phyloP scores from a whole-genome alignment of 2,888 invertebrate species.

The Arge pagana region DNA sequence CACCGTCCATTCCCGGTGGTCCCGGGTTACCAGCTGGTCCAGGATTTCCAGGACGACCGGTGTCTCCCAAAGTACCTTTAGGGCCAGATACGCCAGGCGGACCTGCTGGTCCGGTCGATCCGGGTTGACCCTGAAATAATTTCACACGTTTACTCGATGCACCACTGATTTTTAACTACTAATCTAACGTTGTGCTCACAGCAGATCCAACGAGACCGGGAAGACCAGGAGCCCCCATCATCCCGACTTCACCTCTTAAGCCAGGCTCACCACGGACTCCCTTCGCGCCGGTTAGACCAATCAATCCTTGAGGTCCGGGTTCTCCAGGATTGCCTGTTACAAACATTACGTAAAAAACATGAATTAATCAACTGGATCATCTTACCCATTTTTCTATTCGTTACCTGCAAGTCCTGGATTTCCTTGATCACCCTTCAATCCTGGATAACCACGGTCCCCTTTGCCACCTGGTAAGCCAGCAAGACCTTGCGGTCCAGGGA shows the following conservation, averaged over 20 bases:
- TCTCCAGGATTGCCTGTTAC: slow-evolving; percentile 68
- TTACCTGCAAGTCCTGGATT: slow-evolving; percentile 65
- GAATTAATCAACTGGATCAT: background rate
- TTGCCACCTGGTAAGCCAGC: slow-evolving; percentile 74
- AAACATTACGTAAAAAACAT: too few relatives aligned
- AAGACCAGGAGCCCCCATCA: slow-evolving; percentile 77
- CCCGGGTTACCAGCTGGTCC: slow-evolving; percentile 76
- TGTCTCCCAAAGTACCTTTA: slow-evolving; percentile 74
- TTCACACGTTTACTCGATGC: background rate
- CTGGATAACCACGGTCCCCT: slow-evolving; percentile 73
- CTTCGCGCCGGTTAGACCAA: slow-evolving; percentile 71
- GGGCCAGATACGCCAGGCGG: slow-evolving; percentile 69
- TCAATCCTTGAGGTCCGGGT: slow-evolving; percentile 65
- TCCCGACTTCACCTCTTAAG: slow-evolving; percentile 74
- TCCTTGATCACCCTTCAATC: slow-evolving; percentile 77
- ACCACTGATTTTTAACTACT: background rate
- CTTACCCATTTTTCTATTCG: slow-evolving; percentile 11
- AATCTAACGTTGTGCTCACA: slow-evolving; percentile 58
- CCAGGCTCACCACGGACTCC: slow-evolving; percentile 79
- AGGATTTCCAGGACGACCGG: slow-evolving; percentile 69
- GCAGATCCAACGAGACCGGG: slow-evolving; percentile 75
- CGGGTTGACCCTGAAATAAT: slow-evolving; percentile 69
- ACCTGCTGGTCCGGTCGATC: slow-evolving; percentile 71
- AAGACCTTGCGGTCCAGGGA: slow-evolving; percentile 71
- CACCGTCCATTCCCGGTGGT: slow-evolving; percentile 71